Evolutionary conservation across 2,888 invertebrate genomes (phyloP).

Genomic region (Gymnocheta viridis): DNA sequence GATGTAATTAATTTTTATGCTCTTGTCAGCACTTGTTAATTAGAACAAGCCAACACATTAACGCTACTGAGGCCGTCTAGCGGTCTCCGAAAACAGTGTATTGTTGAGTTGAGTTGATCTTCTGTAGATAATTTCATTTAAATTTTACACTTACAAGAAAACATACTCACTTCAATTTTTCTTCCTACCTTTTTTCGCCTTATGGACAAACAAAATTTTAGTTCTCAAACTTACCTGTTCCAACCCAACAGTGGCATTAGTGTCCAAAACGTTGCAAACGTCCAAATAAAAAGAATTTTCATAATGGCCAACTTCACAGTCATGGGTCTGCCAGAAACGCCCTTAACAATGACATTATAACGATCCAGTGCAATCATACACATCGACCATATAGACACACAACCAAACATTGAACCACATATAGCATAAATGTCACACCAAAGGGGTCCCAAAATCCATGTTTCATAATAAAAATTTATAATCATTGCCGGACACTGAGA

Average conservation of each 20-base stretch:
- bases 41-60: too few relatives aligned
- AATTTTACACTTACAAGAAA: neutral
- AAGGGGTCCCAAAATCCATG: conserved; percentile 84
- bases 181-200: neutral
- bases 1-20: too few relatives aligned
- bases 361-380: conserved; percentile 94
- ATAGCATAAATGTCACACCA: conserved; percentile 85
- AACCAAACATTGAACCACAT: conserved; percentile 89
- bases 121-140: neutral
- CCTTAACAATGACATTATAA: conserved; percentile 95
- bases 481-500: conserved; percentile 84
- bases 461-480: conserved; percentile 84
- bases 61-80: too few relatives aligned
- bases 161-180: neutral
- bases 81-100: too few relatives aligned
- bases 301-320: conserved; percentile 83
- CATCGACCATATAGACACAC: conserved; percentile 95
- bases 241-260: conserved; percentile 84
- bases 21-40: too few relatives aligned
- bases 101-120: too few relatives aligned
- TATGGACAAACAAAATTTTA: neutral
- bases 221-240: conserved; percentile 79
- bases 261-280: conserved; percentile 83
- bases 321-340: conserved; percentile 84
- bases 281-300: conserved; percentile 84